phyloP scores from a whole-genome alignment of 2,113 vertebrate species.

The Hypomesus transpacificus region DNA sequence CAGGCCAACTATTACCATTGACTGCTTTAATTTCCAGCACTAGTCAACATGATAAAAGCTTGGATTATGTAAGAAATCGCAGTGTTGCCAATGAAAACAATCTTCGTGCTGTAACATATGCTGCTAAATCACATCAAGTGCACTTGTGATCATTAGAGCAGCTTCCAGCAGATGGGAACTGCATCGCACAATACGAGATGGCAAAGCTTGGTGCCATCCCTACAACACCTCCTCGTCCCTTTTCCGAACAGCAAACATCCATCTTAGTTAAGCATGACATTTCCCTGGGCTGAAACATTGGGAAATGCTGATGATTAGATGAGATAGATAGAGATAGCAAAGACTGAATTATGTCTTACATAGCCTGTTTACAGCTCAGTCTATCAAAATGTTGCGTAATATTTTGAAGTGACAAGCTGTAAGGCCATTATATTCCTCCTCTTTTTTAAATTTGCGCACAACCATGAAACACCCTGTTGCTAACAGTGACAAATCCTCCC shows the following conservation, averaged over 20 bases:
- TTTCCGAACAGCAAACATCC: too few species aligned
- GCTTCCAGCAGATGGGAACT: not conserved
- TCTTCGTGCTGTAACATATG: not conserved
- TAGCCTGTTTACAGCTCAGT: too few species aligned
- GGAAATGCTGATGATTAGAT: too few species aligned
- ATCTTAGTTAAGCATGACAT: too few species aligned
- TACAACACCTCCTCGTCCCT: too few species aligned
- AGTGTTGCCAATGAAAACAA: not conserved
- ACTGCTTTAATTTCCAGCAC: not conserved
- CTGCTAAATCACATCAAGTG: not conserved
- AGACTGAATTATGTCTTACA: too few species aligned
- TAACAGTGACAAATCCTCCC: conserved; percentile 40
- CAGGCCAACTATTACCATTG: not conserved
- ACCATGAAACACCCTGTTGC: conserved; percentile 36
- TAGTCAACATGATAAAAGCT: not conserved
- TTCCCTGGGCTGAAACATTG: too few species aligned
- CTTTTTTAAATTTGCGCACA: not conserved
- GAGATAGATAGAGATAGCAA: too few species aligned
- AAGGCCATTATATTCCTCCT: not conserved
- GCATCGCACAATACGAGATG: not conserved
- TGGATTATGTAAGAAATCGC: not conserved
- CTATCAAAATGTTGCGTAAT: not conserved
- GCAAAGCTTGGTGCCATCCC: too few species aligned
- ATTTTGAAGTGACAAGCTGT: not conserved
- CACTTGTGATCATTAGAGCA: not conserved